phyloP scores from a whole-genome alignment of 2,113 vertebrate genomes.

The Silurus asotus region DNA sequence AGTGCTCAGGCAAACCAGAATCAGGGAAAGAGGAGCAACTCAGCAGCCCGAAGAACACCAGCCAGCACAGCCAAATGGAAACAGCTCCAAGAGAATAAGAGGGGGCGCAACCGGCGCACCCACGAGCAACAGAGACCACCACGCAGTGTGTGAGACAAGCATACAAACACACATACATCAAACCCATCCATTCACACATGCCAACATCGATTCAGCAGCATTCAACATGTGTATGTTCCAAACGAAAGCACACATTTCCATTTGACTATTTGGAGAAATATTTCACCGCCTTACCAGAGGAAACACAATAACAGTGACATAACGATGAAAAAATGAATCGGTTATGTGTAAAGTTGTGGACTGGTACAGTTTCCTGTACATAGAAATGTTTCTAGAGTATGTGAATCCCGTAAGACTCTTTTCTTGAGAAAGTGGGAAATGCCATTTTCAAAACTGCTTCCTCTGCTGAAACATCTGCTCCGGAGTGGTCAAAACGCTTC shows the following conservation, averaged over 20 bases:
- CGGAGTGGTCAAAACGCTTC: constrained; percentile 4
- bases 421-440: not conserved
- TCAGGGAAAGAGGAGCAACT: constrained; percentile 48
- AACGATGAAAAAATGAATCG: constrained; percentile 12
- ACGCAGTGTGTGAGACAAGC: constrained; percentile 86
- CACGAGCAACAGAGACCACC: constrained; percentile 98
- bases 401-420: constrained; percentile 8
- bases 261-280: constrained; percentile 20
- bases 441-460: constrained; percentile 21
- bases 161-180: constrained; percentile 52
- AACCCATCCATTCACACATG: constrained; percentile 40
- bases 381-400: constrained; percentile 30
- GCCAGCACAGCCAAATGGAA: constrained; percentile 89
- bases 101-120: constrained; percentile 97
- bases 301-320: constrained; percentile 42
- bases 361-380: constrained; percentile 36
- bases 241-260: constrained; percentile 40
- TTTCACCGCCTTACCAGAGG: constrained; percentile 25
- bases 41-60: constrained; percentile 64
- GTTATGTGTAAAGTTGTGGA: constrained; percentile 27
- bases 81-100: constrained; percentile 96
- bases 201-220: constrained; percentile 19
- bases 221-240: constrained; percentile 12
- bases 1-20: constrained; percentile 49
- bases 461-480: constrained; percentile 14